These are phyloP conservation scores for Ceratothoa steindachneri DNA, from an alignment of 2,888 invertebrate species.

Conservation along the genomic window DNA sequence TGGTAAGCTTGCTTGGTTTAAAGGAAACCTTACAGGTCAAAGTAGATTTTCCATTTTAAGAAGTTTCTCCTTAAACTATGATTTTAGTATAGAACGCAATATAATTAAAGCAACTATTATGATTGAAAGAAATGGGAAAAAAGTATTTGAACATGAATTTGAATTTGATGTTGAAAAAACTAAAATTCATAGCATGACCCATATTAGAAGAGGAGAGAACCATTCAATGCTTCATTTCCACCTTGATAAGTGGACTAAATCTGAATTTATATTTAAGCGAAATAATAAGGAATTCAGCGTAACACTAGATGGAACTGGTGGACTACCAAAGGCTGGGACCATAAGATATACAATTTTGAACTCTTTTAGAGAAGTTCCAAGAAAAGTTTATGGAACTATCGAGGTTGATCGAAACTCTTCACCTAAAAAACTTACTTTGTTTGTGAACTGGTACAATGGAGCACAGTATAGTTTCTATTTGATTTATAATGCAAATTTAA, in stretches of 20 bases:
- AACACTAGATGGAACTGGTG: constrained; percentile 22
- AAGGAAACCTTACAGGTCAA: constrained; percentile 18
- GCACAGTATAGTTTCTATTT: constrained; percentile 23
- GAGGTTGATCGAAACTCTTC: constrained; percentile 19
- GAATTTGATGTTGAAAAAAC: not conserved
- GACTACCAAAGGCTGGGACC: constrained; percentile 20
- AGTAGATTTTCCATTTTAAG: constrained; percentile 22
- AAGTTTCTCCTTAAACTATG: constrained; percentile 21
- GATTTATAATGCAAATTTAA: constrained; percentile 21
- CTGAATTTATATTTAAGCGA: constrained; percentile 20
- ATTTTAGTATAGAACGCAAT: not conserved
- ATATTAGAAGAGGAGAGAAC: constrained; percentile 16
- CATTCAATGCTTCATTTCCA: constrained; percentile 34
- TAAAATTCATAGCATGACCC: constrained; percentile 21
- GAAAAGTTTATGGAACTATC: constrained; percentile 15
- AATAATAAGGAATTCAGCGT: constrained; percentile 27
- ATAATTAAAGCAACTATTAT: constrained; percentile 1
- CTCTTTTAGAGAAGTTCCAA: constrained; percentile 25
- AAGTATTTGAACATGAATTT: constrained; percentile 28
- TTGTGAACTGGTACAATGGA: constrained; percentile 12
- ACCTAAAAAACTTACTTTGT: constrained; percentile 27
- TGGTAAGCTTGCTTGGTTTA: not conserved
- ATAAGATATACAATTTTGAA: constrained; percentile 26
- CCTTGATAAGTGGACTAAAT: constrained; percentile 12
- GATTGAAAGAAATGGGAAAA: constrained; percentile 20